Conservation (phyloP, 2,888 invertebrate species). For the Leucophenga montana region DNA sequence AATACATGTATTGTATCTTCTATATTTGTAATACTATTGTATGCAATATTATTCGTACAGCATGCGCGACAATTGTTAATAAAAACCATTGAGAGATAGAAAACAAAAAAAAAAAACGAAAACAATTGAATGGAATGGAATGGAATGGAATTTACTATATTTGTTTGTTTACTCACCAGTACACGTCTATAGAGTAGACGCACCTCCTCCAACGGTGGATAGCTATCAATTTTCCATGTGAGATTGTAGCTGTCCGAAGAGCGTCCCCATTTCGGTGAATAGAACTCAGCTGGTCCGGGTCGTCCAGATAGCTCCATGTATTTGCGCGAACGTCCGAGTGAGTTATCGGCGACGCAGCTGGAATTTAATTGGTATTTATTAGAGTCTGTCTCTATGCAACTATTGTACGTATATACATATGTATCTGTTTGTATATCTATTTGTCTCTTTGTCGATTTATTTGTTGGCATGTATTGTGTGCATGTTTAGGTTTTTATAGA, state of each 20-base stretch:
- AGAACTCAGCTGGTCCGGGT: slow-evolving; percentile 81
- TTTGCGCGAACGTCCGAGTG: slow-evolving; percentile 79
- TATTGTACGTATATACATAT: slow-evolving; percentile 4
- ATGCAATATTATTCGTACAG: neutral
- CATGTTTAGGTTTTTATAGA: neutral
- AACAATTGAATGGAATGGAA: slow-evolving; percentile 8
- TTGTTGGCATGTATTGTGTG: neutral
- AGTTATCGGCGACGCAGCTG: slow-evolving; percentile 82
- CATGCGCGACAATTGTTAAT: neutral
- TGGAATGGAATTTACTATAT: neutral
- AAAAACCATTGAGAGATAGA: neutral
- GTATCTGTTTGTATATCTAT: slow-evolving; percentile 27
- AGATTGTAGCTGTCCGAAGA: slow-evolving; percentile 78
- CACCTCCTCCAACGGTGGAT: slow-evolving; percentile 82
- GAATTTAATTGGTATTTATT: slow-evolving; percentile 53
- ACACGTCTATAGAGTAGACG: slow-evolving; percentile 80
- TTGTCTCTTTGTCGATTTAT: slow-evolving; percentile 17
- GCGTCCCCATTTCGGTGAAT: slow-evolving; percentile 79
- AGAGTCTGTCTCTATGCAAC: slow-evolving; percentile 7
- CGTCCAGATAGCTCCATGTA: slow-evolving; percentile 83
- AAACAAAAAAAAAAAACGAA: neutral
- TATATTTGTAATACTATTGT: neutral
- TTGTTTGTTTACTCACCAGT: slow-evolving; percentile 74
- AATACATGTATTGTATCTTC: too few relatives aligned
- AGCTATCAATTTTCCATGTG: slow-evolving; percentile 82